phyloP scores from a whole-genome alignment of 2,888 invertebrate species.

The Neocrepidodera transversa region DNA sequence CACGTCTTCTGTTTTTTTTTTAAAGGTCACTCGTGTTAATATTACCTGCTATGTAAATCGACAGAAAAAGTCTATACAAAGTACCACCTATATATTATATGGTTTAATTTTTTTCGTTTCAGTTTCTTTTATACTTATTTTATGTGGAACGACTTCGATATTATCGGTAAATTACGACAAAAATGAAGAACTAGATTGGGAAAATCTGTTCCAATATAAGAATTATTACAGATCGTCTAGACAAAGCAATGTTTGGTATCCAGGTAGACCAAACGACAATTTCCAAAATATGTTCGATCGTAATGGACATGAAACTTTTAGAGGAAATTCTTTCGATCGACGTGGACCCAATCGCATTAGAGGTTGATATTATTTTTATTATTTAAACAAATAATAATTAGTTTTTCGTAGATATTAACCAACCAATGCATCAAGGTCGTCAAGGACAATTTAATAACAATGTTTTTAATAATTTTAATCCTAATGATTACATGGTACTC shows the following conservation, averaged over 20 bases:
- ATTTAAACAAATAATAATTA: too few species aligned
- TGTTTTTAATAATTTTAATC: constrained; percentile 8
- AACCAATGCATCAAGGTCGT: background rate
- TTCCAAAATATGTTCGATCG: background rate
- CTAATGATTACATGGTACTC: background rate
- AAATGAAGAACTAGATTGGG: background rate
- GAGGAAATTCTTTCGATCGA: too few species aligned
- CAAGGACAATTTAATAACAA: background rate
- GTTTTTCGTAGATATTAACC: background rate
- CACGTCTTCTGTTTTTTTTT: too few species aligned
- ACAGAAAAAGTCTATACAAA: too few species aligned
- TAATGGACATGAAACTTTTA: too few species aligned
- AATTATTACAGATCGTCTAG: background rate
- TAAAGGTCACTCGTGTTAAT: too few species aligned
- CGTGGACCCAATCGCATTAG: too few species aligned
- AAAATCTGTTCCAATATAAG: background rate
- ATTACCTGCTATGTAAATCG: too few species aligned
- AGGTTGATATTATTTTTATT: too few species aligned
- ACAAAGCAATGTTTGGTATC: constrained; percentile 6
- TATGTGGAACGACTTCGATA: background rate
- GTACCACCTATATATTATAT: too few species aligned
- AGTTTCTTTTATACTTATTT: background rate
- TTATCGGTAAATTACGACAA: background rate
- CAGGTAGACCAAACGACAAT: background rate
- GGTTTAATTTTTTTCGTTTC: background rate